Conservation (phyloP, 2,888 invertebrate genomes). For the Sarcophaga rosellei region DNA sequence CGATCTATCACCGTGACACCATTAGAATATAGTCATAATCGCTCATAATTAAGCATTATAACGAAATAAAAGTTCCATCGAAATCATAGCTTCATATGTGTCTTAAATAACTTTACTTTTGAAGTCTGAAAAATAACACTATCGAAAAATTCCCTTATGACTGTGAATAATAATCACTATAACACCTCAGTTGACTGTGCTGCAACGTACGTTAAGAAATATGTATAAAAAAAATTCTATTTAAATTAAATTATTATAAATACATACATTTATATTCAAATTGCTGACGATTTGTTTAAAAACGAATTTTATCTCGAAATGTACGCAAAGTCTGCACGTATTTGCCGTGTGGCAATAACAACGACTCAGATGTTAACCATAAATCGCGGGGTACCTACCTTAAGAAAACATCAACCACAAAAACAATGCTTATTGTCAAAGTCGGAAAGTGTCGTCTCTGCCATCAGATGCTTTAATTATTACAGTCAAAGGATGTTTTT, state of each 20-base stretch:
- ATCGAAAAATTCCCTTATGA: no score
- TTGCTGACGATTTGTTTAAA: constrained; percentile 21
- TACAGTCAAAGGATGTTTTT: constrained; percentile 41
- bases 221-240: constrained; percentile 13
- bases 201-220: constrained; percentile 7
- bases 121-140: no score
- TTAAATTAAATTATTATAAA: constrained; percentile 1
- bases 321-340: constrained; percentile 37
- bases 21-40: no score
- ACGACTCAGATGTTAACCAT: neutral
- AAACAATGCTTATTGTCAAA: constrained; percentile 34
- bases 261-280: neutral
- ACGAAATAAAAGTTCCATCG: no score
- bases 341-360: constrained; percentile 13
- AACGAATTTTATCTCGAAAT: constrained; percentile 7
- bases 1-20: no score
- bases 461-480: constrained; percentile 35
- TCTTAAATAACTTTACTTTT: no score
- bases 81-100: no score
- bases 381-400: constrained; percentile 27
- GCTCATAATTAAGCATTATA: no score
- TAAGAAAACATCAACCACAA: constrained; percentile 32
- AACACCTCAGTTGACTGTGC: constrained; percentile 23
- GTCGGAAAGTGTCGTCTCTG: constrained; percentile 43
- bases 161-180: no score